Evolutionary conservation across 2,888 invertebrate genomes (phyloP).

Genomic region (Philereme transversata): DNA sequence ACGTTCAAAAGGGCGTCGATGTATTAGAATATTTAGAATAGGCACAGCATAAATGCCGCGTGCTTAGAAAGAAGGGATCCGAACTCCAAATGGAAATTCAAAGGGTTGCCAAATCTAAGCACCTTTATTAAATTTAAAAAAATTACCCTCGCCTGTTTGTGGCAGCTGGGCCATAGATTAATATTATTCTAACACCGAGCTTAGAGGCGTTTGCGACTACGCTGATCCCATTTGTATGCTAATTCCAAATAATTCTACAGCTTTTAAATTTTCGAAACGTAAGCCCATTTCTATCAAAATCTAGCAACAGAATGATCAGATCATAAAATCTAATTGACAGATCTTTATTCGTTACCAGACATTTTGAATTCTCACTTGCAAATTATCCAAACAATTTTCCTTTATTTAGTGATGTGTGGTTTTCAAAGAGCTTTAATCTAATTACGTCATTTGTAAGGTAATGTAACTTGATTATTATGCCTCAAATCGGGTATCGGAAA

Average conservation of each 20-base stretch:
- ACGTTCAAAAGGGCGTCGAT: conserved; percentile 39
- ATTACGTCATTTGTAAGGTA: conserved; percentile 36
- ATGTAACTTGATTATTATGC: conserved; percentile 55
- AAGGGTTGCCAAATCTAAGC: conserved; percentile 79
- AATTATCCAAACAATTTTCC: too few species aligned
- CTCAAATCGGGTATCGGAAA: conserved; percentile 52
- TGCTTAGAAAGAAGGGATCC: conserved; percentile 65
- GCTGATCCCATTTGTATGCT: conserved; percentile 65
- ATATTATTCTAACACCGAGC: conserved; percentile 71
- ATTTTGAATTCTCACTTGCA: too few species aligned
- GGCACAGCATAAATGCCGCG: conserved; percentile 51
- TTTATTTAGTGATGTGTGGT: neutral
- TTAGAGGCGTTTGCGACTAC: conserved; percentile 46
- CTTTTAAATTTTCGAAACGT: conserved; percentile 14
- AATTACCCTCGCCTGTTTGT: conserved; percentile 58
- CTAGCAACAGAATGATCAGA: too few species aligned
- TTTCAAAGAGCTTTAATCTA: conserved; percentile 1
- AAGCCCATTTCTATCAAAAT: too few species aligned
- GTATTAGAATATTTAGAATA: conserved; percentile 40
- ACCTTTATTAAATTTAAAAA: conserved; percentile 62
- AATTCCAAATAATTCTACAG: conserved; percentile 59
- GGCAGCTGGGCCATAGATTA: conserved; percentile 71
- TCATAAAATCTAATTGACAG: too few species aligned
- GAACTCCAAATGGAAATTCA: conserved; percentile 67
- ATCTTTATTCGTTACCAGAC: too few species aligned